phyloP scores from a whole-genome alignment of 2,888 invertebrate genomes.

The Sialis lutaria region DNA sequence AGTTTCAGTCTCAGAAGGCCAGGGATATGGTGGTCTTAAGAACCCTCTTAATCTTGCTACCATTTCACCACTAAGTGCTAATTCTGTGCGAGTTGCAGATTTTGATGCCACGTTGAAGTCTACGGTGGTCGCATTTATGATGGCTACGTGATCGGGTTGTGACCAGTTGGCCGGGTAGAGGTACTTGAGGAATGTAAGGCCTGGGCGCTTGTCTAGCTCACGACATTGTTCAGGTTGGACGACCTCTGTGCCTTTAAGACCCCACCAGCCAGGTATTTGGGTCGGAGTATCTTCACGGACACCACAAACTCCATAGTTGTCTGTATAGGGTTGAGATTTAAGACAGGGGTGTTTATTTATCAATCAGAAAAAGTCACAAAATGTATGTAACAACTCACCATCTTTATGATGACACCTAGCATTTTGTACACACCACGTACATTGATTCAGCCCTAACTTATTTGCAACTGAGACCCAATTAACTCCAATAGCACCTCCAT shows the following conservation, averaged over 20 bases:
- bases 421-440: slow-evolving; percentile 88
- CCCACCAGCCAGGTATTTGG: slow-evolving; percentile 83
- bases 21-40: slow-evolving; percentile 58
- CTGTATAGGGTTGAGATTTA: slow-evolving; percentile 19
- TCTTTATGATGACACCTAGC: slow-evolving; percentile 77
- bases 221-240: slow-evolving; percentile 57
- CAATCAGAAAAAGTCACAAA: background rate
- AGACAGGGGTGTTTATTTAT: too few relatives aligned
- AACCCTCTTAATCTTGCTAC: slow-evolving; percentile 64
- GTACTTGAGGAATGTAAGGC: slow-evolving; percentile 76
- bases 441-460: slow-evolving; percentile 61
- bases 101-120: slow-evolving; percentile 60
- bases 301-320: slow-evolving; percentile 70
- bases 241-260: slow-evolving; percentile 49
- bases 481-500: slow-evolving; percentile 33
- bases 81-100: slow-evolving; percentile 46
- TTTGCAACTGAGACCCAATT: slow-evolving; percentile 48
- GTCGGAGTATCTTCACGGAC: slow-evolving; percentile 60
- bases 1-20: slow-evolving; percentile 49
- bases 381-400: slow-evolving; percentile 28
- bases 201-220: slow-evolving; percentile 61
- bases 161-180: slow-evolving; percentile 72
- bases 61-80: slow-evolving; percentile 52
- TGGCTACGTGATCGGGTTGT: slow-evolving; percentile 75
- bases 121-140: slow-evolving; percentile 71